Evolutionary conservation across 1,140 invertebrate species (phyloP).

Genomic region (Muscidifurax raptorellus): DNA sequence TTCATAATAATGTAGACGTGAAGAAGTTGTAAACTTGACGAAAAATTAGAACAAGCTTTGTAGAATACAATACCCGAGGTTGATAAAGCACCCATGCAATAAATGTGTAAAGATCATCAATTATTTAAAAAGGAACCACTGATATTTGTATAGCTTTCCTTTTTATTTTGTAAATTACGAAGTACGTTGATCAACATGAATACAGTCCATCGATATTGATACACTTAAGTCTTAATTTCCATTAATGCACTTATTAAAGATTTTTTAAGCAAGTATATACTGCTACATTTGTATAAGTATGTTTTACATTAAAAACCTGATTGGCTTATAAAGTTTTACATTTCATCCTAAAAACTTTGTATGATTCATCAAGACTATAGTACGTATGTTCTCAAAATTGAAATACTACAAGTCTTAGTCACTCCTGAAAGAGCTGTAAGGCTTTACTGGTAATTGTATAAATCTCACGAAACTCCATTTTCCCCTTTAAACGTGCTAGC

Average conservation of each 20-base stretch:
- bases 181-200: slow-evolving; percentile 47
- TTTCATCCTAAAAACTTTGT: slow-evolving; percentile 28
- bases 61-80: slow-evolving; percentile 14
- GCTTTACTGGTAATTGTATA: slow-evolving; percentile 47
- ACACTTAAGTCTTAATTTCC: slow-evolving; percentile 46
- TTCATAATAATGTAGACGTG: not conserved
- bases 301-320: slow-evolving; percentile 21
- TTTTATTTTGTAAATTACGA: slow-evolving; percentile 16
- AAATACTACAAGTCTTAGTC: slow-evolving; percentile 34
- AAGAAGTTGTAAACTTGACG: not conserved
- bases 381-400: slow-evolving; percentile 32
- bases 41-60: slow-evolving; percentile 15
- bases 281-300: slow-evolving; percentile 17
- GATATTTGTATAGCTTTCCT: slow-evolving; percentile 17
- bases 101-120: slow-evolving; percentile 31
- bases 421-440: slow-evolving; percentile 39
- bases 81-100: slow-evolving; percentile 31
- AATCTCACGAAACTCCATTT: slow-evolving; percentile 35
- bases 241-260: slow-evolving; percentile 45
- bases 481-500: slow-evolving; percentile 31
- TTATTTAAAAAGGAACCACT: slow-evolving; percentile 37
- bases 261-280: slow-evolving; percentile 35
- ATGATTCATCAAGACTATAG: slow-evolving; percentile 35
- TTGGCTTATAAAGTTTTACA: slow-evolving; percentile 26
- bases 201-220: slow-evolving; percentile 37